phyloP scores from a whole-genome alignment of 2,113 vertebrate species.

The Hippocampus guttulatus region DNA sequence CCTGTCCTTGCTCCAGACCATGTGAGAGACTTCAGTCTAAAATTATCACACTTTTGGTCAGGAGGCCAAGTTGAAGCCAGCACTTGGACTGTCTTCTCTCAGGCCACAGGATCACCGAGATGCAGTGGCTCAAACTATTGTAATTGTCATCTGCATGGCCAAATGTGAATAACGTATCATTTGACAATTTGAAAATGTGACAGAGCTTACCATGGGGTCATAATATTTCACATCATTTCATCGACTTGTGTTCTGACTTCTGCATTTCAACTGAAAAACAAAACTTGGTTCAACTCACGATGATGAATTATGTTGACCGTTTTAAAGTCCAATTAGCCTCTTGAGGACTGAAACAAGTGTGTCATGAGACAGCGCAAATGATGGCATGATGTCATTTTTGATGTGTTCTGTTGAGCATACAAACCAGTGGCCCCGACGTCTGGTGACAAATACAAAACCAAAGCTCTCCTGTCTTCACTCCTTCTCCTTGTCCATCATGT shows the following conservation, averaged over 20 bases:
- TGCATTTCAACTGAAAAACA: neutral
- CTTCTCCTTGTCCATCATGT: constrained; percentile 38
- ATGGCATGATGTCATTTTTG: constrained; percentile 24
- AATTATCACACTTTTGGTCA: constrained; percentile 79
- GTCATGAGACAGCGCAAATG: constrained; percentile 34
- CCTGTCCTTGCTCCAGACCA: constrained; percentile 74
- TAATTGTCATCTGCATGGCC: constrained; percentile 29
- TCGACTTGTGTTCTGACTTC: neutral
- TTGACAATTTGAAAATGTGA: constrained; percentile 8
- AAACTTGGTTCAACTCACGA: neutral
- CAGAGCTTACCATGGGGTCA: constrained; percentile 1
- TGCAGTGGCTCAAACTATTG: constrained; percentile 29
- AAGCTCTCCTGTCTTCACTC: constrained; percentile 37
- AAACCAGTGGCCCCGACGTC: constrained; percentile 40
- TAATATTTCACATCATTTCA: constrained; percentile 7
- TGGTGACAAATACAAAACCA: constrained; percentile 48
- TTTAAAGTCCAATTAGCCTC: constrained; percentile 20
- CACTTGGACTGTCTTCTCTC: constrained; percentile 51
- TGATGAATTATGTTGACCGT: constrained; percentile 15
- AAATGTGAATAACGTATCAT: constrained; percentile 13
- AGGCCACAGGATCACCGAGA: constrained; percentile 47
- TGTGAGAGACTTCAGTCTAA: constrained; percentile 74
- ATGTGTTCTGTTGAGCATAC: constrained; percentile 32
- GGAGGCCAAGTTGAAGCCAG: constrained; percentile 64
- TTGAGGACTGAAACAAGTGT: constrained; percentile 7